Conservation (phyloP, 2,797 vertebrate species). For the Pampus argenteus region DNA sequence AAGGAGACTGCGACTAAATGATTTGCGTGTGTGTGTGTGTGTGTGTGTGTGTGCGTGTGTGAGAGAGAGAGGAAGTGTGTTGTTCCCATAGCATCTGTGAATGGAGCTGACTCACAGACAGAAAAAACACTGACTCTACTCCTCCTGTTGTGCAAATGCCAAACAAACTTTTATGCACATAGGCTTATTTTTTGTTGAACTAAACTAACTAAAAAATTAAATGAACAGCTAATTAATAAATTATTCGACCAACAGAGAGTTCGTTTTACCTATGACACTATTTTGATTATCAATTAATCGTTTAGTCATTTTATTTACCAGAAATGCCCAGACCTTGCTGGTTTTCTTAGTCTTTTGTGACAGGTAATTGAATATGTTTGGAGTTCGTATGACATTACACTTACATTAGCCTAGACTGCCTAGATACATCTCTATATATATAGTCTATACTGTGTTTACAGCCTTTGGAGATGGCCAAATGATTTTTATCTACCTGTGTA, state of each 20-base stretch:
- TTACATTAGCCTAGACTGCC: slow-evolving; percentile 4
- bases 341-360: too few species aligned
- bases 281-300: too few species aligned
- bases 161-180: slow-evolving; percentile 8
- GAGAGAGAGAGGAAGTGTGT: slow-evolving; percentile 28
- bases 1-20: background rate
- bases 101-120: slow-evolving; percentile 58
- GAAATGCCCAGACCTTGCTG: too few species aligned
- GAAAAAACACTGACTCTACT: slow-evolving; percentile 38
- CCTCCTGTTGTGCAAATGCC: slow-evolving; percentile 18
- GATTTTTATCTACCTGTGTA: slow-evolving; percentile 65
- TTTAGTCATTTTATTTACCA: too few species aligned
- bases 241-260: background rate
- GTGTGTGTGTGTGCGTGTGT: background rate
- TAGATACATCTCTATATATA: too few species aligned
- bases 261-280: too few species aligned
- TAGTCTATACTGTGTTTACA: slow-evolving; percentile 28
- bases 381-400: background rate
- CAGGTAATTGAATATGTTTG: too few species aligned
- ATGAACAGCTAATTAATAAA: background rate
- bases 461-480: slow-evolving; percentile 31
- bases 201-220: too few species aligned
- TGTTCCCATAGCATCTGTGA: slow-evolving; percentile 46
- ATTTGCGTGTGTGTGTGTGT: slow-evolving; percentile 16
- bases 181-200: too few species aligned